phyloP scores from a whole-genome alignment of 2,888 invertebrate genomes.

The Pediacus dermestoides region DNA sequence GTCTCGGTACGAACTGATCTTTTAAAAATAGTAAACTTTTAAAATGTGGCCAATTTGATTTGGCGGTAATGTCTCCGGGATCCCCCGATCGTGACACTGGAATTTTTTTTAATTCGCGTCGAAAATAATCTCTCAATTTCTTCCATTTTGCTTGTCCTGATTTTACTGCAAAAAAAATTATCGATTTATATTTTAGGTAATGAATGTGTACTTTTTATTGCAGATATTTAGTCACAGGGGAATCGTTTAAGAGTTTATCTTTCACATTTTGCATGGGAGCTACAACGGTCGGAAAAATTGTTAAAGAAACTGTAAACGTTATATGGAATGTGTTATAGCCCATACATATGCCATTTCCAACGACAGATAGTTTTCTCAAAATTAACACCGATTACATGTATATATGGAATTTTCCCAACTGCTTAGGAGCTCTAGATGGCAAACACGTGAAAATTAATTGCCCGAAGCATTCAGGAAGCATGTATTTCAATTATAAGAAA shows the following conservation, averaged over 20 bases:
- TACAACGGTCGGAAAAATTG: constrained; percentile 16
- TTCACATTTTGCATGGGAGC: constrained; percentile 19
- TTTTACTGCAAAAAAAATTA: too few species aligned
- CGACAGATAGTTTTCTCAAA: constrained; percentile 9
- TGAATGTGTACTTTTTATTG: too few species aligned
- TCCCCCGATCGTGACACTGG: too few species aligned
- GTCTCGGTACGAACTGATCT: too few species aligned
- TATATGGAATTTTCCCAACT: constrained; percentile 16
- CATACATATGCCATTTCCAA: constrained; percentile 16
- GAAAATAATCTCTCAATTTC: too few species aligned
- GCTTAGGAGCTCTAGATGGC: constrained; percentile 12
- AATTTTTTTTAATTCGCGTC: too few species aligned
- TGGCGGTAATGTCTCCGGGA: too few species aligned
- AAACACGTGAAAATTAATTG: constrained; percentile 15
- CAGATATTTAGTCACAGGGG: constrained; percentile 13
- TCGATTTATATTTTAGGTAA: too few species aligned
- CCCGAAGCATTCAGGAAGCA: constrained; percentile 14
- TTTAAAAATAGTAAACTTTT: too few species aligned
- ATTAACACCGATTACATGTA: constrained; percentile 8
- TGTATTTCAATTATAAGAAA: constrained; percentile 20
- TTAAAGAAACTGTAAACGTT: constrained; percentile 14
- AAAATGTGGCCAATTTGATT: too few species aligned
- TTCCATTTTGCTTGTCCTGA: too few species aligned
- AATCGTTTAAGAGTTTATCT: constrained; percentile 18
- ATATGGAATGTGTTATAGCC: constrained; percentile 17